A percentile compares a stretch with the other conserved stretches of the same genome.
These are phyloP conservation scores for Lordiphosa mommai DNA, from an alignment of 1,140 invertebrate species.

Conservation along the genomic window DNA sequence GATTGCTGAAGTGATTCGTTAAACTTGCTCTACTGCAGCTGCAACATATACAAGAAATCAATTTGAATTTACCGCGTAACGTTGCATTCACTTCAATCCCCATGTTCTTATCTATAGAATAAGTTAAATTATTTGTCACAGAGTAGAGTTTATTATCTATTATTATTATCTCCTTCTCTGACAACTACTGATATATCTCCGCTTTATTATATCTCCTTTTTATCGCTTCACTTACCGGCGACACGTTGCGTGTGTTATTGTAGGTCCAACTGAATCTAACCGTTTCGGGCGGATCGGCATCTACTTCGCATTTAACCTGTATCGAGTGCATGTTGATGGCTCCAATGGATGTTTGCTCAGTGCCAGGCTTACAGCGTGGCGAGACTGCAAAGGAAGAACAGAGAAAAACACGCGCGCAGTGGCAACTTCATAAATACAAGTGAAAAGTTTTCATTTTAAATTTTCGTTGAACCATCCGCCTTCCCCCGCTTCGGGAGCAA, in stretches of 20 bases:
- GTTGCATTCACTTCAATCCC: no score
- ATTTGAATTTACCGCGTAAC: no score
- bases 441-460: conserved; percentile 54
- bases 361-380: conserved; percentile 83
- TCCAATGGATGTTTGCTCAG: conserved; percentile 82
- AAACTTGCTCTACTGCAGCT: no score
- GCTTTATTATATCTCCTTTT: no score
- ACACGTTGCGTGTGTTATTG: conserved; percentile 87
- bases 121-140: no score
- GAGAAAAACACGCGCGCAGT: conserved; percentile 6
- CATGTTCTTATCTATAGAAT: no score
- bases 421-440: conserved; percentile 32
- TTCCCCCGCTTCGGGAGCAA: conserved; percentile 19
- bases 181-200: no score
- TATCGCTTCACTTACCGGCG: conserved; percentile 81
- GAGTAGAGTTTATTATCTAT: no score
- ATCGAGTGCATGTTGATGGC: conserved; percentile 83
- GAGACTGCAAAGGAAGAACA: conserved; percentile 80
- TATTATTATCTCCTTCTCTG: no score
- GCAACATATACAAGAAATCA: no score
- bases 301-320: conserved; percentile 88
- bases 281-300: conserved; percentile 88
- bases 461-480: conserved; percentile 1
- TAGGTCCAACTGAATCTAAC: conserved; percentile 90
- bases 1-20: no score